Evolutionary conservation across 2,888 invertebrate genomes (phyloP).

Genomic region (Agrochola circellaris): DNA sequence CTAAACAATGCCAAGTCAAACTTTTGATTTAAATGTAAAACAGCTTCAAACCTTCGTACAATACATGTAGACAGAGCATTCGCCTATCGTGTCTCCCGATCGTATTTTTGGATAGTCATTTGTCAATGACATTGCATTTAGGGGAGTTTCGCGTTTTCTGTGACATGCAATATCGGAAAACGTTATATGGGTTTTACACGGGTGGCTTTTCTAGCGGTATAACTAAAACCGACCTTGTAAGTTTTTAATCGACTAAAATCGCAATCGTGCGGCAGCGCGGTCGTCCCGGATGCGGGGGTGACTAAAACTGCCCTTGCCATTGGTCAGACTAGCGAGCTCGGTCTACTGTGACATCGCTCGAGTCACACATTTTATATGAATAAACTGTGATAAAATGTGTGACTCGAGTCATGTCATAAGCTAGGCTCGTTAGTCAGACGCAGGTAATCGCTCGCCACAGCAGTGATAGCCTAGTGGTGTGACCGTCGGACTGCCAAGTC

Average conservation of each 20-base stretch:
- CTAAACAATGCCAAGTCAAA: constrained; percentile 2
- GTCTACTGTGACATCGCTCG: too few relatives aligned
- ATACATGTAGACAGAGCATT: constrained; percentile 33
- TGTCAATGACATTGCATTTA: constrained; percentile 70
- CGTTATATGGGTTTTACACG: neutral
- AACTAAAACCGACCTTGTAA: neutral
- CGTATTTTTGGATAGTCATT: constrained; percentile 68
- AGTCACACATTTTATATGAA: too few relatives aligned
- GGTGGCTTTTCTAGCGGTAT: too few relatives aligned
- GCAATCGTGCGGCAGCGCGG: neutral
- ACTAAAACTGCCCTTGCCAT: neutral
- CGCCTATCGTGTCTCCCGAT: constrained; percentile 64
- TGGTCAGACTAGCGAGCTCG: neutral
- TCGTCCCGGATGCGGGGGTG: too few relatives aligned
- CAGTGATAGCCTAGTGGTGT: too few relatives aligned
- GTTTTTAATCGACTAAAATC: neutral
- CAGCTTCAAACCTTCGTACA: constrained; percentile 19
- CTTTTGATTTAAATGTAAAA: constrained; percentile 55
- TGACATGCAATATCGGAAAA: constrained; percentile 71
- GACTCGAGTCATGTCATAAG: too few relatives aligned
- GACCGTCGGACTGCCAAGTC: too few relatives aligned
- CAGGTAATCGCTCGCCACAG: neutral
- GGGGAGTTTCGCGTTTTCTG: constrained; percentile 60
- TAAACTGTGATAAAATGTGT: too few relatives aligned
- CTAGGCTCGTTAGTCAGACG: too few relatives aligned